A percentile compares a stretch with the other conserved stretches of the same genome.
These are phyloP conservation scores for Desmophyllum pertusum DNA, from an alignment of 92 coral and sea anemone genomes.

Conservation along the genomic window DNA sequence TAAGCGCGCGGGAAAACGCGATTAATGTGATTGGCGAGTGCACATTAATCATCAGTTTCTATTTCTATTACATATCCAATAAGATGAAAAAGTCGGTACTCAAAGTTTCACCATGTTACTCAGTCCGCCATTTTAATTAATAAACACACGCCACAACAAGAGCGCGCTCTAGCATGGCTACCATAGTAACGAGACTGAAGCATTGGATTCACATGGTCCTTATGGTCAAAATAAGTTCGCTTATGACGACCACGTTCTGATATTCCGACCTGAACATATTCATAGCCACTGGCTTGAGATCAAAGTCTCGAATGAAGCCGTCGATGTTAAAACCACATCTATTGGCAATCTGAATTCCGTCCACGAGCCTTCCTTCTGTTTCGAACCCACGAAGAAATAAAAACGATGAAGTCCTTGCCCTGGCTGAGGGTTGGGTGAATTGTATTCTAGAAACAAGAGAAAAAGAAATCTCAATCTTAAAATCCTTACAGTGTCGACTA, in stretches of 20 bases:
- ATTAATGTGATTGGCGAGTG: too few relatives aligned
- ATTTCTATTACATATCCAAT: too few relatives aligned
- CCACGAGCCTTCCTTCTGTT: constrained; percentile 24
- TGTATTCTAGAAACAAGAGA: constrained; percentile 53
- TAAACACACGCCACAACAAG: not conserved
- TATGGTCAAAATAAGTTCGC: constrained; percentile 19
- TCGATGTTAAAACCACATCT: constrained; percentile 65
- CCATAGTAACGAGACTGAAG: not conserved
- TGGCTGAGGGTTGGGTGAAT: constrained; percentile 71
- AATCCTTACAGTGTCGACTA: too few relatives aligned
- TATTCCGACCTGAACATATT: constrained; percentile 43
- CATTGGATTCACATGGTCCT: not conserved
- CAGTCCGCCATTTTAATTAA: not conserved
- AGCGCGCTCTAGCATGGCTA: not conserved
- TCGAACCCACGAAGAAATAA: constrained; percentile 57
- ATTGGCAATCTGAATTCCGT: constrained; percentile 7
- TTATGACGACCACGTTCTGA: constrained; percentile 12
- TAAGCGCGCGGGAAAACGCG: too few relatives aligned
- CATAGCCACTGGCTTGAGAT: constrained; percentile 38
- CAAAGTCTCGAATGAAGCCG: constrained; percentile 32
- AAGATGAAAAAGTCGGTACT: too few relatives aligned
- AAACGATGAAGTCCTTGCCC: constrained; percentile 68
- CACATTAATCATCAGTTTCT: too few relatives aligned
- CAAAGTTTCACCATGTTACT: too few relatives aligned
- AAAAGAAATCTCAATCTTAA: not conserved